phyloP scores from a whole-genome alignment of 2,888 invertebrate species.

The Eupithecia subumbrata region DNA sequence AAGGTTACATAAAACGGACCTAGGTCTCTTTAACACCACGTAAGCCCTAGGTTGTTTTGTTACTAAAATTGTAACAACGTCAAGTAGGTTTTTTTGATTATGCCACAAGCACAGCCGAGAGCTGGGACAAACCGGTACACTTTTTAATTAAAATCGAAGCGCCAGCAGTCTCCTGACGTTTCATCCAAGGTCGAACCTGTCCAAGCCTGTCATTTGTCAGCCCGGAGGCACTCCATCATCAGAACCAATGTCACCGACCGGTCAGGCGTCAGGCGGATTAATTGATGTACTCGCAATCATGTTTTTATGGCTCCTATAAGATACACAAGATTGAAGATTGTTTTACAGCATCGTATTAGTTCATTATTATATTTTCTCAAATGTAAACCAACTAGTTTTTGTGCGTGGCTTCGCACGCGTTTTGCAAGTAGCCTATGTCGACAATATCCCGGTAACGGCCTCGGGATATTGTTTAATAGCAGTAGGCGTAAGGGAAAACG shows the following conservation, averaged over 20 bases:
- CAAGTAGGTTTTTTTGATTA: neutral
- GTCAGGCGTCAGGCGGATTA: constrained; percentile 11
- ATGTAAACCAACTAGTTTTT: too few relatives aligned
- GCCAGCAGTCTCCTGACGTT: constrained; percentile 23
- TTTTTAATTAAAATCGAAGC: constrained; percentile 15
- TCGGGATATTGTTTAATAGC: too few relatives aligned
- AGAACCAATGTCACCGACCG: constrained; percentile 40
- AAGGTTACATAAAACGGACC: neutral
- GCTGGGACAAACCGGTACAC: constrained; percentile 16
- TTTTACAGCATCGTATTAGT: too few relatives aligned
- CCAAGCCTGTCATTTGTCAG: constrained; percentile 32
- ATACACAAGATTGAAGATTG: neutral
- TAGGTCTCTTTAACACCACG: neutral
- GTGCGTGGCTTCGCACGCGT: too few relatives aligned
- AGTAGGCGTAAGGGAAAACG: too few relatives aligned
- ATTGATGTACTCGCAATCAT: neutral
- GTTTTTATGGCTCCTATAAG: neutral
- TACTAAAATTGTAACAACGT: neutral
- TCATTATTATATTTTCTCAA: too few relatives aligned
- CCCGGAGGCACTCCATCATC: constrained; percentile 35
- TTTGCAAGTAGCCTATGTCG: too few relatives aligned
- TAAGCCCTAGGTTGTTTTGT: too few relatives aligned
- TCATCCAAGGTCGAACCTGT: constrained; percentile 16
- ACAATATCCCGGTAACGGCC: too few relatives aligned
- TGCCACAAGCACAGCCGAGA: constrained; percentile 1